Percentiles rank a stretch among this genome's conserved stretches.
phyloP scores from a whole-genome alignment of 1,140 invertebrate genomes.

The Acyrthosiphon pisum region DNA sequence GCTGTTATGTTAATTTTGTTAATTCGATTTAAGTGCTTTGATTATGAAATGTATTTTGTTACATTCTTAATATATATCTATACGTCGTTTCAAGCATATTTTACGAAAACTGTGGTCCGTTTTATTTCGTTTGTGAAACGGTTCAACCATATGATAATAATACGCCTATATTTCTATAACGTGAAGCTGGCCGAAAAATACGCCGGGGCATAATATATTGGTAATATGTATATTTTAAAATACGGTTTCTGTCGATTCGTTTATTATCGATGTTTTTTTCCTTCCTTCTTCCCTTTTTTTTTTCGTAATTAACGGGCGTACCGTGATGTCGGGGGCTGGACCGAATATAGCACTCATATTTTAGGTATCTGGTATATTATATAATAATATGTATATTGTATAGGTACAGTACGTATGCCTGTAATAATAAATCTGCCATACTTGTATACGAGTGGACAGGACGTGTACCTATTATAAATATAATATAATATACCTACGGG shows the following conservation, averaged over 20 bases:
- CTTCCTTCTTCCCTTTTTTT: not conserved
- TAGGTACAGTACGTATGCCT: not conserved
- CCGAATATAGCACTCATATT: not conserved
- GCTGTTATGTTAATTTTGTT: not conserved
- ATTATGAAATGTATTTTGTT: not conserved
- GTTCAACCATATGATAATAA: no score
- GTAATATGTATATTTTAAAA: not conserved
- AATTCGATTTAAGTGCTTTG: not conserved
- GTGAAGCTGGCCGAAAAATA: not conserved
- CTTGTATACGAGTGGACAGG: not conserved
- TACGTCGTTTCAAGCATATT: not conserved
- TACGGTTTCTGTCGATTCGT: not conserved
- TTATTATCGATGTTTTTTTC: not conserved
- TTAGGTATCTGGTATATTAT: not conserved
- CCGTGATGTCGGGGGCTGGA: constrained; percentile 34
- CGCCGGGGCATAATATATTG: not conserved
- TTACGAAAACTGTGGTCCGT: not conserved
- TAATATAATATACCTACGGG: not conserved
- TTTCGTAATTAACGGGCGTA: constrained; percentile 27
- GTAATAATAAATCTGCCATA: constrained; percentile 33
- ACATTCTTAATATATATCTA: not conserved
- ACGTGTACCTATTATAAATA: not conserved
- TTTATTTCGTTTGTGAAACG: not conserved
- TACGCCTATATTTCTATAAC: not conserved
- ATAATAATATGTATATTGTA: not conserved